Evolutionary conservation across 1,140 invertebrate species (phyloP).

Genomic region (Sarcophaga bullata): DNA sequence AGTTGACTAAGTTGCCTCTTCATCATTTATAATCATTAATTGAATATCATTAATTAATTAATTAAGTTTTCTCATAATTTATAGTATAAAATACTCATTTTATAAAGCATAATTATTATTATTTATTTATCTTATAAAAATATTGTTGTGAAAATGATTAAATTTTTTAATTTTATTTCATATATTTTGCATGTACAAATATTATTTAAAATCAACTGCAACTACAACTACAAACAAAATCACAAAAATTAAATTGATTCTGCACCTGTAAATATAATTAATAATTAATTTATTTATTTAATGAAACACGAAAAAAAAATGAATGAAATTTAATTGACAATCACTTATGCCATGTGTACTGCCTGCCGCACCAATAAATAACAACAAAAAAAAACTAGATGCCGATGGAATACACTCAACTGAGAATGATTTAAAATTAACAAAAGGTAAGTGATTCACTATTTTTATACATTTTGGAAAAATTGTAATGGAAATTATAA

Average conservation of each 20-base stretch:
- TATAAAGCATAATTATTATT: neutral
- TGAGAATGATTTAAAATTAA: neutral
- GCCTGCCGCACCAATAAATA: neutral
- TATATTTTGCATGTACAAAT: neutral
- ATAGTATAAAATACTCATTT: neutral
- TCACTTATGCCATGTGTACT: neutral
- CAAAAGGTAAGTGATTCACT: neutral
- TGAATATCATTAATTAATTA: no score
- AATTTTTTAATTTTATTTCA: neutral
- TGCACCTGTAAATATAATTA: constrained; percentile 6
- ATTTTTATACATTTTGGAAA: no score
- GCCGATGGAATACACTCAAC: neutral
- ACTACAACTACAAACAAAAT: neutral
- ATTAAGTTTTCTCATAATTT: no score
- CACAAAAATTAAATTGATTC: neutral
- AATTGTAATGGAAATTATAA: no score
- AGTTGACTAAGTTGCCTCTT: no score
- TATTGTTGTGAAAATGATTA: neutral
- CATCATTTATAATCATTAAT: no score
- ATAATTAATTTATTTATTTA: neutral
- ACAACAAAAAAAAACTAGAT: neutral
- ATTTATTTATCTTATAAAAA: neutral
- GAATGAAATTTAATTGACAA: neutral
- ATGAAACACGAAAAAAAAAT: neutral
- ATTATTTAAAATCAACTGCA: neutral